Base-by-base conservation (phyloP, 2,113 vertebrate species). In the Ammodytes dubius region DNA sequence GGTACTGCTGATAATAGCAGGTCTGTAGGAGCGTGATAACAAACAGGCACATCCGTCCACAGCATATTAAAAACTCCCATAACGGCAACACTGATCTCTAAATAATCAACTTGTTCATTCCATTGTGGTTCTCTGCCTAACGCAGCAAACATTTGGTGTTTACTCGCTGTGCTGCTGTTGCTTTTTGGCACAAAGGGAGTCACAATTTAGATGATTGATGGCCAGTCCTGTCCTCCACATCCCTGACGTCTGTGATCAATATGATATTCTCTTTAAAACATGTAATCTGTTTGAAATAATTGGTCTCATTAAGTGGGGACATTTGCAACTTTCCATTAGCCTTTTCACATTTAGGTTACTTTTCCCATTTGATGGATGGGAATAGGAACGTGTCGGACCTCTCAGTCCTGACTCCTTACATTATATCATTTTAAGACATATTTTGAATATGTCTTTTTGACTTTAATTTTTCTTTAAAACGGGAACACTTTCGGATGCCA, bases 11-110 rank as follows among this genome's bases (percentile, higher is more conserved):
- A 82, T 90, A 85, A 79, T 4, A n/a, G 69, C 56, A 19, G 5
- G 74, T 57, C 81, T 91, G 89, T 9, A 66, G 72, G 64, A n/a
- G 37, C 0, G 10, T 77, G 89, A 93, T 92, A 92, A 91, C 72
- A 64, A 61, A 46, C n/a, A 3, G 37, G 7, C 70, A 49, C 59
- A 40, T 54, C 67, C 7, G 2, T 60, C 46, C 4, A 9, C 46
- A 15, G 60, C 15, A 4, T 76, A 27, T 61, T 77, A 27, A 50
- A 79, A 57, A 50, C 43, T 49, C 45, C 42, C 27, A 53, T 54
- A 49, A 15, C 9, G 27, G 27, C 49, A 14, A 71, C 14, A 4
- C n/a, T 39, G 13, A 6, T 37, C 63, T 42, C 8, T 10, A 40
- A 60, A 40, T 61, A 6, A 59, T 66, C 3, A 46, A 59, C 15